Conservation (phyloP, 2,797 vertebrate genomes). For the Poecilia gillii region DNA sequence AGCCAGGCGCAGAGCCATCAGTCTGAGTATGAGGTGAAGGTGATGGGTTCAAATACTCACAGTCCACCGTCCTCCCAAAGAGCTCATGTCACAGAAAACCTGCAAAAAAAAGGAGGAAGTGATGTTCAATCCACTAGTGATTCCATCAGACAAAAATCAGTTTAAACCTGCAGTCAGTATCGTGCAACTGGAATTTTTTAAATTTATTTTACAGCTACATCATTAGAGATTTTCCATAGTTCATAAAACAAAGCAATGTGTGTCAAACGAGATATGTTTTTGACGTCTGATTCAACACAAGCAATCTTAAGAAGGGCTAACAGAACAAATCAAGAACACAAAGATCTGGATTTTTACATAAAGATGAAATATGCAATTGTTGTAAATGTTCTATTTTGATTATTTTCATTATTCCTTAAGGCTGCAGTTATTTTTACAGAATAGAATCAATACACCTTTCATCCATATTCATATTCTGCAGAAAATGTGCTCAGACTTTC, state of each 20-base stretch:
- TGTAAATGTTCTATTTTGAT: background rate
- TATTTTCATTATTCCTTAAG: background rate
- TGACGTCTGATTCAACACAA: background rate
- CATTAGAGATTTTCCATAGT: background rate
- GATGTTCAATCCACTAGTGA: background rate
- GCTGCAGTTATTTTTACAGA: background rate
- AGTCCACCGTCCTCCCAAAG: constrained; percentile 4
- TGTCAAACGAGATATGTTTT: background rate
- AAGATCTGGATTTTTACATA: background rate
- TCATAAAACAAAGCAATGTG: background rate
- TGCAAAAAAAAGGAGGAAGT: background rate
- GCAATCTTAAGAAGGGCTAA: background rate
- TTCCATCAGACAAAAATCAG: background rate
- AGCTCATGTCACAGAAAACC: constrained; percentile 1
- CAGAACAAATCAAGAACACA: background rate
- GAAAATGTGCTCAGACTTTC: background rate
- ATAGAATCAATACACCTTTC: background rate
- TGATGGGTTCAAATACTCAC: background rate
- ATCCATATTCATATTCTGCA: background rate
- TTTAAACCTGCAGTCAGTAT: background rate
- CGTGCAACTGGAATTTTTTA: background rate
- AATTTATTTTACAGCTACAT: background rate
- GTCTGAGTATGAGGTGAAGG: too few relatives aligned
- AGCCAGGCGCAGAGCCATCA: background rate
- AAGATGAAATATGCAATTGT: background rate